Conservation (phyloP, 2,888 invertebrate species). For the Archaeoteleia sp. region DNA sequence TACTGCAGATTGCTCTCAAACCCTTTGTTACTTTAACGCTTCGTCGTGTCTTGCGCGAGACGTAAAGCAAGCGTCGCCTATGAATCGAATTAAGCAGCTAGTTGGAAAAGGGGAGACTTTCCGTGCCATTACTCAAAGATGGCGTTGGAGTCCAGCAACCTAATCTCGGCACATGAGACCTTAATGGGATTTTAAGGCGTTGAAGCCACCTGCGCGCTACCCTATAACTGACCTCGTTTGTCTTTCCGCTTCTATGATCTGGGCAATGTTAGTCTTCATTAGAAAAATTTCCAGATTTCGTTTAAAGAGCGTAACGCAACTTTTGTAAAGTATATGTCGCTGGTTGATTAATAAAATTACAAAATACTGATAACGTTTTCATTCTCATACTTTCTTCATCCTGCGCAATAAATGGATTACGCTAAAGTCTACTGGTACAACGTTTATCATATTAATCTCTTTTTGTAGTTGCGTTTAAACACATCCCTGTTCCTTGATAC, state of each 20-base stretch:
- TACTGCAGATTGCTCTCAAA: not conserved
- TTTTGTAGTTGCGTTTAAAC: too few species aligned
- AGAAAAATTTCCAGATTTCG: slow-evolving; percentile 34
- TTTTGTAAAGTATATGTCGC: too few species aligned
- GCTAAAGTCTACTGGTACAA: too few species aligned
- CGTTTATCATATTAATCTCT: too few species aligned
- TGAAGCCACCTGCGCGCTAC: slow-evolving; percentile 70
- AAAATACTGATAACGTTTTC: too few species aligned
- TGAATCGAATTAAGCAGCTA: slow-evolving; percentile 35
- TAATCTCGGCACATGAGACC: slow-evolving; percentile 74
- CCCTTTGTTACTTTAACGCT: slow-evolving; percentile 6
- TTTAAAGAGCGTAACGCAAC: too few species aligned
- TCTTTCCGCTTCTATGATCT: slow-evolving; percentile 63
- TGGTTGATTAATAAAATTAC: too few species aligned
- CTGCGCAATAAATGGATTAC: too few species aligned
- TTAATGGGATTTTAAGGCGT: slow-evolving; percentile 75
- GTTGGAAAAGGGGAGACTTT: slow-evolving; percentile 56
- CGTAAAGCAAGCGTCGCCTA: slow-evolving; percentile 19
- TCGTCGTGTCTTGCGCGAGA: slow-evolving; percentile 8
- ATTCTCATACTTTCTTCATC: too few species aligned
- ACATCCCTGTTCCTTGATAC: too few species aligned
- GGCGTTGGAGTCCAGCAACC: slow-evolving; percentile 67
- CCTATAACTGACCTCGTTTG: slow-evolving; percentile 66
- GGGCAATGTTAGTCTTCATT: slow-evolving; percentile 59
- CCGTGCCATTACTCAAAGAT: slow-evolving; percentile 72